Conservation (phyloP, 92 coral and sea anemone species). For the Nematostella vectensis region DNA sequence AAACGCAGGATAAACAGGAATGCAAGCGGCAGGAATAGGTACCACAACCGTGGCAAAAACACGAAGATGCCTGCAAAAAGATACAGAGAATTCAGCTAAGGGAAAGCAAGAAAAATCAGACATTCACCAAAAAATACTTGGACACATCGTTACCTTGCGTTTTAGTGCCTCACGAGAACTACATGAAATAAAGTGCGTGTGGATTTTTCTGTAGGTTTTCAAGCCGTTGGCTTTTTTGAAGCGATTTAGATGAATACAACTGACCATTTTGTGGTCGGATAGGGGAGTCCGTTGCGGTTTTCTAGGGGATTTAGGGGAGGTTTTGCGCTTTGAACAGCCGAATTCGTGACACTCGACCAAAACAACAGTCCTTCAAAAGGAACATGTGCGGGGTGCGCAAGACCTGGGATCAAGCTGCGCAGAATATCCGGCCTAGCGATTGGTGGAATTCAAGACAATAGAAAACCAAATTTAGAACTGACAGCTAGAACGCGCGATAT, state of each 20-base stretch:
- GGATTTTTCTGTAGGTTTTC: slow-evolving; percentile 82
- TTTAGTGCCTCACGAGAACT: slow-evolving; percentile 89
- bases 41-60: slow-evolving; percentile 91
- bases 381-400: slow-evolving; percentile 80
- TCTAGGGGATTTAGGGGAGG: neutral
- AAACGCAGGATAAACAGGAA: slow-evolving; percentile 90
- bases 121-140: neutral
- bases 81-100: slow-evolving; percentile 7
- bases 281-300: neutral
- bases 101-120: slow-evolving; percentile 5
- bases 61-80: slow-evolving; percentile 59
- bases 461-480: slow-evolving; percentile 36
- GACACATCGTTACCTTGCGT: slow-evolving; percentile 57
- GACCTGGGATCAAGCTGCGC: slow-evolving; percentile 26
- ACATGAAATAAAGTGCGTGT: slow-evolving; percentile 78
- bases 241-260: slow-evolving; percentile 78
- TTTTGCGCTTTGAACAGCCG: slow-evolving; percentile 9
- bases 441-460: slow-evolving; percentile 35
- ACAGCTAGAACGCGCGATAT: slow-evolving; percentile 28
- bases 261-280: slow-evolving; percentile 46
- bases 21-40: slow-evolving; percentile 88
- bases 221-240: slow-evolving; percentile 75
- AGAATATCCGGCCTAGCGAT: slow-evolving; percentile 28
- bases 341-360: slow-evolving; percentile 12
- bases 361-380: slow-evolving; percentile 22